phyloP scores from a whole-genome alignment of 2,888 invertebrate genomes.

The Nineta flava region DNA sequence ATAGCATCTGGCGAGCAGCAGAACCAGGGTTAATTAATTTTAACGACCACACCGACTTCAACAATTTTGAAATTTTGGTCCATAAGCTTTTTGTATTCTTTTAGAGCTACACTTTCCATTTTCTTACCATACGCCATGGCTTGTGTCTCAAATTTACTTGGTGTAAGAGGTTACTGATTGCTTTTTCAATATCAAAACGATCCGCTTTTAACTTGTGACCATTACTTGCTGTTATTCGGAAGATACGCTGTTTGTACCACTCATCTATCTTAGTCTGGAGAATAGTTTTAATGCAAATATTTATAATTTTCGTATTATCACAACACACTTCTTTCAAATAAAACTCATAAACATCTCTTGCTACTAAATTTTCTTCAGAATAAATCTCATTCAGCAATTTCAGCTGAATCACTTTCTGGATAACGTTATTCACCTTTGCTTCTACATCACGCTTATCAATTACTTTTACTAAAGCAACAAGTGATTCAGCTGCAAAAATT shows the following conservation, averaged over 20 bases:
- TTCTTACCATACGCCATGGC: constrained; percentile 12
- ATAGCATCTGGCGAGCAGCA: constrained; percentile 13
- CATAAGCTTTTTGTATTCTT: constrained; percentile 11
- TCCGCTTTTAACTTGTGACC: constrained; percentile 11
- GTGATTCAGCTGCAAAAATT: constrained; percentile 11
- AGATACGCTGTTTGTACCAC: constrained; percentile 9
- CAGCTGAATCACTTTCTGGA: constrained; percentile 8
- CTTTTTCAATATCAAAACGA: constrained; percentile 12
- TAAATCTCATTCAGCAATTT: constrained; percentile 7
- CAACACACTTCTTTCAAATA: constrained; percentile 9
- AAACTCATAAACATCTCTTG: constrained; percentile 9
- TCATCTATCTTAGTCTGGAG: constrained; percentile 8
- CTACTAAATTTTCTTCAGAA: constrained; percentile 5
- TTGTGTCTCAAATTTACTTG: constrained; percentile 7
- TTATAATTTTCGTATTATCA: constrained; percentile 7
- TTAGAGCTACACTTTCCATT: constrained; percentile 10
- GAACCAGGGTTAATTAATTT: constrained; percentile 12
- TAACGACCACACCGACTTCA: constrained; percentile 13
- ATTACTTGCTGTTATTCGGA: constrained; percentile 12
- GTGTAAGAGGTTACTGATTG: constrained; percentile 9
- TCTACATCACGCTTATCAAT: constrained; percentile 7
- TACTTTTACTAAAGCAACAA: constrained; percentile 7
- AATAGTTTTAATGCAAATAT: constrained; percentile 10
- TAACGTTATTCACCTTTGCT: constrained; percentile 8
- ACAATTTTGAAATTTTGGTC: constrained; percentile 9